phyloP scores from a whole-genome alignment of 2,888 invertebrate genomes.

The Drosophila prostipennis region DNA sequence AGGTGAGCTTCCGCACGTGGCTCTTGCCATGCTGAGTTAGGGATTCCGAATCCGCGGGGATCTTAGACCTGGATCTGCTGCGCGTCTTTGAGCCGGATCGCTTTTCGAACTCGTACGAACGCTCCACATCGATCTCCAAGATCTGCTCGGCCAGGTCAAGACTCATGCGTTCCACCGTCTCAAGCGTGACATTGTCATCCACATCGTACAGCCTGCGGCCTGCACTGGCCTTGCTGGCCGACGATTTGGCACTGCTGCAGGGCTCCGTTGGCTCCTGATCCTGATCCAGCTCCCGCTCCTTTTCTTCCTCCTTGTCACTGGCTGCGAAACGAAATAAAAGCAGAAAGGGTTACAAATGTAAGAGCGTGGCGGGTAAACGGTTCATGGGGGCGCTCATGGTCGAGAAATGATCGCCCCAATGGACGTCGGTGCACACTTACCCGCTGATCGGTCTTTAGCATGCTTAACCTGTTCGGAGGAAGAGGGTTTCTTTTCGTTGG shows the following conservation, averaged over 20 bases:
- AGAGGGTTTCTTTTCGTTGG: conserved; percentile 40
- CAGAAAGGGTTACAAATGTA: conserved; percentile 40
- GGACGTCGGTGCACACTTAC: conserved; percentile 56
- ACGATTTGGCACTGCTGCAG: conserved; percentile 10
- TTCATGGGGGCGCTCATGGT: conserved; percentile 15
- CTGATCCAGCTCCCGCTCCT: background rate
- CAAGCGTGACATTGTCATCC: conserved; percentile 53
- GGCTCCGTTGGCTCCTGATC: conserved; percentile 1
- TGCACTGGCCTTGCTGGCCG: conserved; percentile 5
- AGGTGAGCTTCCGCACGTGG: conserved; percentile 66
- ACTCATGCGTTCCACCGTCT: conserved; percentile 54
- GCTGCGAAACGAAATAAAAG: conserved; percentile 44
- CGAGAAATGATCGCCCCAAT: conserved; percentile 14
- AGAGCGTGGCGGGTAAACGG: background rate
- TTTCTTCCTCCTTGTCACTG: conserved; percentile 19
- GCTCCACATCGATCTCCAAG: conserved; percentile 59
- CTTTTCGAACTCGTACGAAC: conserved; percentile 59
- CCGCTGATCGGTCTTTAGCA: conserved; percentile 39
- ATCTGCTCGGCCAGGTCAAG: conserved; percentile 61
- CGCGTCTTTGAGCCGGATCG: conserved; percentile 58
- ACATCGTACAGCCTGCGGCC: conserved; percentile 27
- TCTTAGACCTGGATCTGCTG: conserved; percentile 47
- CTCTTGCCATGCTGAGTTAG: background rate
- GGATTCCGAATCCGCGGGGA: conserved; percentile 2
- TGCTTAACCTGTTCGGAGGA: conserved; percentile 46